Conservation (phyloP, 1,140 invertebrate genomes). For the Melanaphis sacchari region DNA sequence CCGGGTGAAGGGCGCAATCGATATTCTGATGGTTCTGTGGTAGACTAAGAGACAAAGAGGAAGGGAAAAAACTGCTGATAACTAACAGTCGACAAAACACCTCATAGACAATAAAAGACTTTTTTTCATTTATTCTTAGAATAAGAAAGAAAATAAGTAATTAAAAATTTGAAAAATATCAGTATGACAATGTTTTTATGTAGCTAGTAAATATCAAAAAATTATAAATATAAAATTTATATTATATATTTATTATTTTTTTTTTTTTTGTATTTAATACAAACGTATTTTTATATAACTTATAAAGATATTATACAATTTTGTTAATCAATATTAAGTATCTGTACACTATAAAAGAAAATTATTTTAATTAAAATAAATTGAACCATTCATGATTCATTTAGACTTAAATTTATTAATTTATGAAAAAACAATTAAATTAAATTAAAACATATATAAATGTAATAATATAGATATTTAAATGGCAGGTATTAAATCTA, state of each 20-base stretch:
- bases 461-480: too few species aligned
- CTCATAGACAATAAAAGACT: neutral
- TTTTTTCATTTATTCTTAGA: neutral
- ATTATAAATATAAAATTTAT: too few species aligned
- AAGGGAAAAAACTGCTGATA: slow-evolving; percentile 48
- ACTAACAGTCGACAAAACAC: slow-evolving; percentile 12
- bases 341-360: neutral
- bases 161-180: neutral
- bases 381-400: neutral
- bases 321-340: neutral
- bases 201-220: neutral
- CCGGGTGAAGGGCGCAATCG: slow-evolving; percentile 55
- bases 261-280: neutral
- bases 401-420: neutral
- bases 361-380: neutral
- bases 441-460: neutral
- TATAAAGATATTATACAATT: neutral
- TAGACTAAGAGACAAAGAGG: slow-evolving; percentile 31
- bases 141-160: neutral
- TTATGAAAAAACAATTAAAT: neutral
- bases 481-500: neutral
- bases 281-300: neutral
- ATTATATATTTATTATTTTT: too few species aligned
- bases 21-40: slow-evolving; percentile 44
- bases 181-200: neutral